Conservation (phyloP, 2,888 invertebrate genomes). For the Lycaena phlaeas region DNA sequence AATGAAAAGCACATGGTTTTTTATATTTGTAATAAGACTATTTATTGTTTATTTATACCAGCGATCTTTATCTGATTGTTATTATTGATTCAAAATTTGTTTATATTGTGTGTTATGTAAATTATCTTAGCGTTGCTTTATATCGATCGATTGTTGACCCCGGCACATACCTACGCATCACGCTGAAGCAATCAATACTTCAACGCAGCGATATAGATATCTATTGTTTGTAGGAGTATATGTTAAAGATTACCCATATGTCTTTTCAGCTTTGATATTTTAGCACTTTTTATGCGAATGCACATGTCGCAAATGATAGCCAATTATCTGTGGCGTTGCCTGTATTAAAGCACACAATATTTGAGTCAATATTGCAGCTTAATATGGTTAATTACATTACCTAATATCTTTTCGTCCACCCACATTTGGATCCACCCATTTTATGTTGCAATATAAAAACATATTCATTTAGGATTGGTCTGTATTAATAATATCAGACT, state of each 20-base stretch:
- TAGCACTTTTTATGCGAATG: too few relatives aligned
- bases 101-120: constrained; percentile 1
- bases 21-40: constrained; percentile 9
- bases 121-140: constrained; percentile 18
- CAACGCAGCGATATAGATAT: constrained; percentile 19
- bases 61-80: neutral
- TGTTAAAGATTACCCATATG: neutral
- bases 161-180: constrained; percentile 28
- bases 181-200: constrained; percentile 36
- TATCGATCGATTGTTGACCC: constrained; percentile 51
- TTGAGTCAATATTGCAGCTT: too few relatives aligned
- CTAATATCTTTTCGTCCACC: too few relatives aligned
- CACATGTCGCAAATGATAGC: too few relatives aligned
- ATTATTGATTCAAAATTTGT: neutral
- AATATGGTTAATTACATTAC: too few relatives aligned
- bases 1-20: constrained; percentile 53
- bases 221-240: constrained; percentile 12
- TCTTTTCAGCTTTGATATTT: too few relatives aligned
- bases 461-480: too few relatives aligned
- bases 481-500: too few relatives aligned
- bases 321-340: too few relatives aligned
- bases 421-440: too few relatives aligned
- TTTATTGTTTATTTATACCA: neutral
- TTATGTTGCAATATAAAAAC: too few relatives aligned
- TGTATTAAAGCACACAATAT: too few relatives aligned